Conservation (phyloP, 53 echinoderm and acorn worm species). For the Temnopleurus reevesii region DNA sequence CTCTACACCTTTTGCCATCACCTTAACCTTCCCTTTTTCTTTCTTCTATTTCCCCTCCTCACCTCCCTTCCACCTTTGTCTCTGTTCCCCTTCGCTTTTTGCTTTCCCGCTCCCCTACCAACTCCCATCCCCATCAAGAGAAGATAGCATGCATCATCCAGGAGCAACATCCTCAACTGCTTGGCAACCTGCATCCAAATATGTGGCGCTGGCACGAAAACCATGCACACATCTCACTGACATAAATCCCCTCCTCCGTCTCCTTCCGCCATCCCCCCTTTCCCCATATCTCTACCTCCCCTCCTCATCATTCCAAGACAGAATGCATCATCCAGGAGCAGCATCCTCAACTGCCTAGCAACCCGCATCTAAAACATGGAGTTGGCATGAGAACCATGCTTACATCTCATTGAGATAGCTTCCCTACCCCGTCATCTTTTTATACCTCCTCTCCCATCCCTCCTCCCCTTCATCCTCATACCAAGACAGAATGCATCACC, state of each 20-base stretch:
- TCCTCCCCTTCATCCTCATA: background rate
- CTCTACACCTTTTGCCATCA: background rate
- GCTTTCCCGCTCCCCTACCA: background rate
- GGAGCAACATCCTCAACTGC: slow-evolving; percentile 4
- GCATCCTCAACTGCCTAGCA: no score
- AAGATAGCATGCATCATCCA: background rate
- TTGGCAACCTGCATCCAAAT: slow-evolving; percentile 7
- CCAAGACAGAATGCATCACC: background rate
- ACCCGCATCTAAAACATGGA: no score
- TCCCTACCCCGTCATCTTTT: no score
- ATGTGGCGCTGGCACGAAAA: slow-evolving; percentile 29
- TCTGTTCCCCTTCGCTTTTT: background rate
- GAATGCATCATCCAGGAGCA: no score
- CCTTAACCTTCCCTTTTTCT: background rate
- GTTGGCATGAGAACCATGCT: no score
- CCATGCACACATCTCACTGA: background rate
- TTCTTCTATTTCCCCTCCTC: background rate
- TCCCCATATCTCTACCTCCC: no score
- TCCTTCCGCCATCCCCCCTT: background rate
- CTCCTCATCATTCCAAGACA: no score
- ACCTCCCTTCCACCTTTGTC: background rate
- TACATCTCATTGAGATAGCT: no score
- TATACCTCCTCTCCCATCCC: background rate
- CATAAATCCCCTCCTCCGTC: background rate
- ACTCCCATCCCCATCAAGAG: background rate